Evolutionary conservation across 2,888 invertebrate genomes (phyloP).

Genomic region (Allophyes oxyacanthae): DNA sequence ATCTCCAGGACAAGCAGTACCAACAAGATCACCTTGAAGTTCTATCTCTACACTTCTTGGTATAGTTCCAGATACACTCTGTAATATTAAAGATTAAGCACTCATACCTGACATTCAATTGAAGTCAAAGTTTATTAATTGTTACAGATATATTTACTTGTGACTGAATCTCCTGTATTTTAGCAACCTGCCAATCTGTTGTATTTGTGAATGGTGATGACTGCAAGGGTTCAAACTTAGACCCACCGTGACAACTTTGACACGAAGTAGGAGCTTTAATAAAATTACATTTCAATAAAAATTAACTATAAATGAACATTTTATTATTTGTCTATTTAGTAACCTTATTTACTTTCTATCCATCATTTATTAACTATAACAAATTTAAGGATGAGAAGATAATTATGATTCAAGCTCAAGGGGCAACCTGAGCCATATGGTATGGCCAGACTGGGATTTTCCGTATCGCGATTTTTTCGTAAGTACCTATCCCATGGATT

Average conservation of each 20-base stretch:
- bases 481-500: no score
- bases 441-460: no score
- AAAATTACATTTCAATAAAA: conserved; percentile 30
- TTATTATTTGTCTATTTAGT: no score
- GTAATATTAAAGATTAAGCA: conserved; percentile 51
- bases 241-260: conserved; percentile 88
- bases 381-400: no score
- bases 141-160: conserved; percentile 79
- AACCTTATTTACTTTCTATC: no score
- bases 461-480: no score
- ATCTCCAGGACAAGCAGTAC: conserved; percentile 96
- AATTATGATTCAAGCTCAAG: no score
- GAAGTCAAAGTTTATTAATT: not conserved
- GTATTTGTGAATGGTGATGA: conserved; percentile 93
- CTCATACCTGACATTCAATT: no score
- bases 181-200: conserved; percentile 94
- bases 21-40: conserved; percentile 94
- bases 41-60: conserved; percentile 96
- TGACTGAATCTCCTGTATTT: conserved; percentile 94
- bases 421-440: no score
- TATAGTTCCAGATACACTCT: conserved; percentile 92
- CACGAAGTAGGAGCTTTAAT: conserved; percentile 88
- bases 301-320: no score
- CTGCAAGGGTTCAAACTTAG: conserved; percentile 90
- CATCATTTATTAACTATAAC: no score